phyloP scores from a whole-genome alignment of 2,113 vertebrate genomes.

The Megaceryle torquata region DNA sequence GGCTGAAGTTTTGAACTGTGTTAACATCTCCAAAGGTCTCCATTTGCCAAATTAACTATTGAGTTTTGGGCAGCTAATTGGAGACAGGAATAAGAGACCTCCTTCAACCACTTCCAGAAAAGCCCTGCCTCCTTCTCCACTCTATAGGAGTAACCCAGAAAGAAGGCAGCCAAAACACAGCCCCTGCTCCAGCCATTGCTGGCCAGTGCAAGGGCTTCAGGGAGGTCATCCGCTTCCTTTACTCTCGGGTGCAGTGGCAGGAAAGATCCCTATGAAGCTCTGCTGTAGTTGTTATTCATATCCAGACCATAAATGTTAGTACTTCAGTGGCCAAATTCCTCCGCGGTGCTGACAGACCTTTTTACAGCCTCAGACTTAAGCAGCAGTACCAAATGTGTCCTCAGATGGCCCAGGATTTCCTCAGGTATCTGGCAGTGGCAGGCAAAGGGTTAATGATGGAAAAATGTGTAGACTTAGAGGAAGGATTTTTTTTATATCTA shows the following conservation, averaged over 20 bases:
- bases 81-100: background rate
- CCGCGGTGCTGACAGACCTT: background rate
- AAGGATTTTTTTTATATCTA: background rate
- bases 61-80: background rate
- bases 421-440: background rate
- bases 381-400: background rate
- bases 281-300: background rate
- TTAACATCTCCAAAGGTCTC: background rate
- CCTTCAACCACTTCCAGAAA: background rate
- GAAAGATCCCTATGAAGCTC: background rate
- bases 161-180: background rate
- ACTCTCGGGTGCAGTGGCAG: background rate
- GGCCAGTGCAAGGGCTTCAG: background rate
- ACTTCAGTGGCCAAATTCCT: background rate
- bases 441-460: background rate
- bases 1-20: background rate
- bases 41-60: background rate
- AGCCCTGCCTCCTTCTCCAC: background rate
- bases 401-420: background rate
- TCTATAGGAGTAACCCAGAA: background rate
- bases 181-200: background rate
- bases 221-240: background rate
- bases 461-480: background rate
- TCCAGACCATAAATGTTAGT: background rate
- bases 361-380: fast-evolving